These are phyloP conservation scores for Asbolus verrucosus DNA, from an alignment of 1,140 invertebrate genomes.

Conservation along the genomic window DNA sequence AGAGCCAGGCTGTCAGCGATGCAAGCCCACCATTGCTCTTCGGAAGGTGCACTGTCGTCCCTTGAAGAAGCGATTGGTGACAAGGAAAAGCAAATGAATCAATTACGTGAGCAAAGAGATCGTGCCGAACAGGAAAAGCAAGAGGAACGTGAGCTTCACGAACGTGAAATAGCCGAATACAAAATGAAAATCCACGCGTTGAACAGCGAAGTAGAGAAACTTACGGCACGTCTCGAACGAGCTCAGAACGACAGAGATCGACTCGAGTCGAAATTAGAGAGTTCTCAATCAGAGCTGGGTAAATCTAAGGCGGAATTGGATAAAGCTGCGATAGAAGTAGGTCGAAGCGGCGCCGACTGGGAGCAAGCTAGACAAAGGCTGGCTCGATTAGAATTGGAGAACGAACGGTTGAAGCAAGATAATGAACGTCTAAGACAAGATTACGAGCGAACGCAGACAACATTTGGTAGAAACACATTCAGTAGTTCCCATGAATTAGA, in stretches of 20 bases:
- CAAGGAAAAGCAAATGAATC: constrained; percentile 96
- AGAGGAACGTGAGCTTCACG: constrained; percentile 94
- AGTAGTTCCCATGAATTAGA: constrained; percentile 56
- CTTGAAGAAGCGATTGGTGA: constrained; percentile 96
- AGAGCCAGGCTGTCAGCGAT: constrained; percentile 88
- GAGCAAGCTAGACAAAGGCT: constrained; percentile 89
- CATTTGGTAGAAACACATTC: constrained; percentile 82
- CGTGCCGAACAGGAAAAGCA: constrained; percentile 96
- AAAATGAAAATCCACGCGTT: constrained; percentile 93
- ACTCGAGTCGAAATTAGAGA: constrained; percentile 90
- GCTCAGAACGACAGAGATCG: constrained; percentile 90
- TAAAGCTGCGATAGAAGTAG: constrained; percentile 89
- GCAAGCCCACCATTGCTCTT: constrained; percentile 93
- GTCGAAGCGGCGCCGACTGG: constrained; percentile 88
- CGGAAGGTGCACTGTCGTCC: constrained; percentile 90
- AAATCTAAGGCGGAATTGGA: constrained; percentile 94
- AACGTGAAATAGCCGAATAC: constrained; percentile 93
- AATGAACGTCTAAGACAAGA: constrained; percentile 87
- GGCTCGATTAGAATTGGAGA: constrained; percentile 88
- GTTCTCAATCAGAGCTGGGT: constrained; percentile 91
- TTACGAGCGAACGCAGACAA: constrained; percentile 78
- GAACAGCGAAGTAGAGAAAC: constrained; percentile 92
- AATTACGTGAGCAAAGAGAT: constrained; percentile 80
- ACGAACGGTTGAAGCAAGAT: constrained; percentile 87
- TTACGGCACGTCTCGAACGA: constrained; percentile 87